phyloP scores from a whole-genome alignment of 2,888 invertebrate genomes.

The Platycheirus rosarum region DNA sequence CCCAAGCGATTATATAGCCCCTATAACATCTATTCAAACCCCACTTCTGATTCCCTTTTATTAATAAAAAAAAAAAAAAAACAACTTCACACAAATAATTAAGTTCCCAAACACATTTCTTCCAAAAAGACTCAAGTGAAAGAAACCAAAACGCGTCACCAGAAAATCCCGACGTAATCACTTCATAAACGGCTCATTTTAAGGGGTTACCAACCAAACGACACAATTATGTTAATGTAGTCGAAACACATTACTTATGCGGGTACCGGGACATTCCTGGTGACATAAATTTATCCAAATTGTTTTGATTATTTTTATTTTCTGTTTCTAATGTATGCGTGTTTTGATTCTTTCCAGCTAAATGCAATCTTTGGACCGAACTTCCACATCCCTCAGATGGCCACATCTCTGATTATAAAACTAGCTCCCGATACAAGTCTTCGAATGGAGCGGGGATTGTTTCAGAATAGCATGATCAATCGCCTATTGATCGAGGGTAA shows the following conservation, averaged over 20 bases:
- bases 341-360: constrained; percentile 75
- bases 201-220: constrained; percentile 54
- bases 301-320: constrained; percentile 41
- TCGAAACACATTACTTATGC: constrained; percentile 52
- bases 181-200: constrained; percentile 58
- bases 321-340: constrained; percentile 16
- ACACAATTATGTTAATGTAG: constrained; percentile 65
- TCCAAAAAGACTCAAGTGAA: constrained; percentile 4
- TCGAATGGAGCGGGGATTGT: constrained; percentile 78
- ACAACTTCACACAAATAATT: constrained; percentile 48
- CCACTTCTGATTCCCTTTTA: constrained; percentile 4
- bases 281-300: constrained; percentile 57
- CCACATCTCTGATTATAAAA: constrained; percentile 77
- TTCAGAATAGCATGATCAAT: constrained; percentile 79
- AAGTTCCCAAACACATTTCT: constrained; percentile 31
- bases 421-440: constrained; percentile 77
- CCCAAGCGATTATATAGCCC: constrained; percentile 28
- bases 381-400: constrained; percentile 77
- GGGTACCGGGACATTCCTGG: constrained; percentile 45
- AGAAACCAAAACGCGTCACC: constrained; percentile 42
- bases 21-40: constrained; percentile 39
- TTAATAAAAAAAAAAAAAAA: constrained; percentile 39
- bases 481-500: constrained; percentile 78
- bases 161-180: constrained; percentile 64
- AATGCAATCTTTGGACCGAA: constrained; percentile 77